These are phyloP conservation scores for Corbicula japonica DNA, from an alignment of 2,888 invertebrate species.

Conservation along the genomic window DNA sequence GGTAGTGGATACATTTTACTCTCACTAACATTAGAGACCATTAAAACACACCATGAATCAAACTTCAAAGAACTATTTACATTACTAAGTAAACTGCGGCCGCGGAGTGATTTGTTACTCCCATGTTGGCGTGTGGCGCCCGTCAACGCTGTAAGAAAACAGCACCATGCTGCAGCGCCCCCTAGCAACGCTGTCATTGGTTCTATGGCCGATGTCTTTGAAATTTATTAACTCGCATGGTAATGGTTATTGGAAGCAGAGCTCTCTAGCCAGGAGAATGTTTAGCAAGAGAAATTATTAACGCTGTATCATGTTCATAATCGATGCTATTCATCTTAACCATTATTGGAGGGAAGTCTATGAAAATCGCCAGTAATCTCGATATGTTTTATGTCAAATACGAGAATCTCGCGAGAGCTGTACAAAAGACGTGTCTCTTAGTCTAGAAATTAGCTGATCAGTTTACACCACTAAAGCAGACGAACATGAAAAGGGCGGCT, in stretches of 20 bases:
- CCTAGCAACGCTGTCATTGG: slow-evolving; percentile 67
- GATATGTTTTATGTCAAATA: slow-evolving; percentile 30
- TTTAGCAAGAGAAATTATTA: slow-evolving; percentile 18
- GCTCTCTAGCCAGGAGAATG: slow-evolving; percentile 17
- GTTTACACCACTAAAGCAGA: slow-evolving; percentile 41
- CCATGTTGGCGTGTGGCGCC: slow-evolving; percentile 64
- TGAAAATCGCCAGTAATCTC: slow-evolving; percentile 34
- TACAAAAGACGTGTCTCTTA: slow-evolving; percentile 30
- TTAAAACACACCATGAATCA: slow-evolving; percentile 56
- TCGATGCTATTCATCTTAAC: slow-evolving; percentile 27
- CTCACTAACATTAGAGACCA: slow-evolving; percentile 60
- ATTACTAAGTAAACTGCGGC: slow-evolving; percentile 63
- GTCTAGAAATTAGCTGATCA: slow-evolving; percentile 41
- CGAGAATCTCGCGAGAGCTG: slow-evolving; percentile 5
- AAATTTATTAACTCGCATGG: background rate
- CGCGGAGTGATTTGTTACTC: slow-evolving; percentile 61
- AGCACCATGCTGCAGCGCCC: slow-evolving; percentile 34
- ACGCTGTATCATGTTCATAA: slow-evolving; percentile 20
- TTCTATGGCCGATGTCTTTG: slow-evolving; percentile 50
- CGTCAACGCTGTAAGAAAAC: slow-evolving; percentile 47
- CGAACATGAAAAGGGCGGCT: slow-evolving; percentile 13
- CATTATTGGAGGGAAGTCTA: slow-evolving; percentile 33
- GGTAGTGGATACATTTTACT: slow-evolving; percentile 46
- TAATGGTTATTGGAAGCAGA: background rate
- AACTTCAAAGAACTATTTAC: slow-evolving; percentile 64